A percentile compares a stretch with the other conserved stretches of the same genome.
Conservation (phyloP, 2,888 invertebrate species). For the Kryphioiulus occultus region DNA sequence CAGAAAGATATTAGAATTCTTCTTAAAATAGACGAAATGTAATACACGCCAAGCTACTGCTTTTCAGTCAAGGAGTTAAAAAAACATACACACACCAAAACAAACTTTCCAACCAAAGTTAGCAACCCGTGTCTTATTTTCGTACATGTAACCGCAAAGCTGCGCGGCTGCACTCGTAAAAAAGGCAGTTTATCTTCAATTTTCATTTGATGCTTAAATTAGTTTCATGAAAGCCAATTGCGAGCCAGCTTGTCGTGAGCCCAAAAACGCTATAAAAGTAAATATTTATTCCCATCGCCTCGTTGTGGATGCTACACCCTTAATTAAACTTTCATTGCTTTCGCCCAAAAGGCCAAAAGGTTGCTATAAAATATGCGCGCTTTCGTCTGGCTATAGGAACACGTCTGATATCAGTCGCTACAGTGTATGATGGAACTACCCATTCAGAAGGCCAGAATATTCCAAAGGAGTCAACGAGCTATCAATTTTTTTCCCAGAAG, state of each 20-base stretch:
- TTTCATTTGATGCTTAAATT: not conserved
- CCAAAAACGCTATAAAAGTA: not conserved
- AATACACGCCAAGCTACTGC: not conserved
- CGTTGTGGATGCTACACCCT: not conserved
- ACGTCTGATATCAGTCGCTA: too few relatives aligned
- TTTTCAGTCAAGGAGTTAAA: not conserved
- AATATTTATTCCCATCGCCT: not conserved
- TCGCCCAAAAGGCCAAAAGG: not conserved
- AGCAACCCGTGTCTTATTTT: not conserved
- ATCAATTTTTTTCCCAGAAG: too few relatives aligned
- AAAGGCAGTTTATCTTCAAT: not conserved
- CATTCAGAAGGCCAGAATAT: too few relatives aligned
- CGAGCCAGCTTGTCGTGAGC: not conserved
- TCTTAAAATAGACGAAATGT: not conserved
- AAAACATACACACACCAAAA: not conserved
- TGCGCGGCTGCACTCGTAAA: not conserved
- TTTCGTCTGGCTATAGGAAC: too few relatives aligned
- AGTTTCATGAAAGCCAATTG: not conserved
- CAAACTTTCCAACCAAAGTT: not conserved
- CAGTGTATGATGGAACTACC: too few relatives aligned
- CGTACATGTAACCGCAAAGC: constrained; percentile 11
- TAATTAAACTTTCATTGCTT: constrained; percentile 23
- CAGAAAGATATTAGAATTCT: not conserved
- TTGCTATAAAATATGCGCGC: not conserved
- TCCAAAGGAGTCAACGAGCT: too few relatives aligned